Evolutionary conservation across 2,113 vertebrate species (phyloP), one percentile per base, ranked within the genome.

Genomic region (Gyps fulvus): DNA sequence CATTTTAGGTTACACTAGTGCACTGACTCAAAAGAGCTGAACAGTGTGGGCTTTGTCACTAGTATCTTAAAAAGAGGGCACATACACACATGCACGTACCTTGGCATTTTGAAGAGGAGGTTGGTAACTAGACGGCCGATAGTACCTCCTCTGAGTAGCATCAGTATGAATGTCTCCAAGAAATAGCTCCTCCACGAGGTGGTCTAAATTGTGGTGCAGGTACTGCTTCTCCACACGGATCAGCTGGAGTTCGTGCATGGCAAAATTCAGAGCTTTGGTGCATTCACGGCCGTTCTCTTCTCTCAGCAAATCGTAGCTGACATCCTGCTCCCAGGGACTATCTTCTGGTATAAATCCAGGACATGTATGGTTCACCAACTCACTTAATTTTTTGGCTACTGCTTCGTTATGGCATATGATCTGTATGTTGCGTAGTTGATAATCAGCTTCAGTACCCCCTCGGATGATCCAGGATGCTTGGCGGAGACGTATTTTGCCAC

Each of bases 381-480:
- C 98, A 88, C 98, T 98, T 10, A 99, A 96, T 76, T 97, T 98
- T 94, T 98, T 98, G 42, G 99, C 99, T 26, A 98, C 91, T 0
- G 96, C 84, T 76, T 98, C 98, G 0, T 97, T 99, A 97, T 99
- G 99, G 91, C 98, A 99, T 84, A 99, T 98, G 84, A 99, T 97
- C 97, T 99, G 98, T 47, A 98, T 89, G 4, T 90, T 98, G 86
- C 99, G 99, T 47, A 99, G 98, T 89, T 99, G 98, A 70, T 99
- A 99, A 95, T 99, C 99, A 0, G 99, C 99, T 93, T 99, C 99
- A 0, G 99, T 99, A 89, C 99, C 99, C 3, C 99, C 99, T 1
- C 99, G 99, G 84, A 99, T 99, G 98, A 99, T 99, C 99, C 99
- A 99, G 90, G 99, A 99, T 13, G 99, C 98, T 95, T 99, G 99